Evolutionary conservation across 1,140 invertebrate species (phyloP).

Genomic region (Hesperophylax magnus): DNA sequence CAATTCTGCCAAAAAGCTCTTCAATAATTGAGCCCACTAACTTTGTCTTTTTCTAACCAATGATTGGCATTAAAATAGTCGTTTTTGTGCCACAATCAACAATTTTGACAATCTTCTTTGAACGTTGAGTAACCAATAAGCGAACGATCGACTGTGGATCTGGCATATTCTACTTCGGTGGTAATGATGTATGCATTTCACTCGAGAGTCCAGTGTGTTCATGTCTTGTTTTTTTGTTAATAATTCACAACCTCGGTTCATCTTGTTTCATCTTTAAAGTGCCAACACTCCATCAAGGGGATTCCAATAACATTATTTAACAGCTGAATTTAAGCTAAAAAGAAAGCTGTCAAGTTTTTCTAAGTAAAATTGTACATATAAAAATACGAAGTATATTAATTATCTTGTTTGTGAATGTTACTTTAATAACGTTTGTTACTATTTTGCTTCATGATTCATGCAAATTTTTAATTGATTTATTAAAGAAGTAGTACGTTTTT

Average conservation of each 20-base stretch:
- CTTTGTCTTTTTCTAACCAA: too few relatives aligned
- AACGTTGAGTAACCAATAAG: too few relatives aligned
- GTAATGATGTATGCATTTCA: background rate
- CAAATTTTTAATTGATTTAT: background rate
- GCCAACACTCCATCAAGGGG: background rate
- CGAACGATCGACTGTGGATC: too few relatives aligned
- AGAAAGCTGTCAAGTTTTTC: background rate
- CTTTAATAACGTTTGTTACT: too few relatives aligned
- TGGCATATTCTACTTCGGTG: too few relatives aligned
- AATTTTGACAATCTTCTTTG: too few relatives aligned
- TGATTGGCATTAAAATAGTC: too few relatives aligned
- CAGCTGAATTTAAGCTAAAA: too few relatives aligned
- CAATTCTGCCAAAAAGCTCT: too few relatives aligned
- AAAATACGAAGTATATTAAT: constrained; percentile 1
- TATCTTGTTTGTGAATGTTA: background rate
- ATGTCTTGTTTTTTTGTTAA: background rate
- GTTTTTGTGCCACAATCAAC: too few relatives aligned
- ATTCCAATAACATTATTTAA: background rate
- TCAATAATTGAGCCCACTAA: too few relatives aligned
- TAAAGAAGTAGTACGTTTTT: background rate
- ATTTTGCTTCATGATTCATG: background rate
- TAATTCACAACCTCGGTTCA: constrained; percentile 7
- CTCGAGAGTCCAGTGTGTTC: background rate
- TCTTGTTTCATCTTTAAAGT: background rate
- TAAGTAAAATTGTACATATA: background rate